Evolutionary conservation across 2,797 vertebrate genomes (phyloP).

Genomic region (Platyrinchus mystaceus): DNA sequence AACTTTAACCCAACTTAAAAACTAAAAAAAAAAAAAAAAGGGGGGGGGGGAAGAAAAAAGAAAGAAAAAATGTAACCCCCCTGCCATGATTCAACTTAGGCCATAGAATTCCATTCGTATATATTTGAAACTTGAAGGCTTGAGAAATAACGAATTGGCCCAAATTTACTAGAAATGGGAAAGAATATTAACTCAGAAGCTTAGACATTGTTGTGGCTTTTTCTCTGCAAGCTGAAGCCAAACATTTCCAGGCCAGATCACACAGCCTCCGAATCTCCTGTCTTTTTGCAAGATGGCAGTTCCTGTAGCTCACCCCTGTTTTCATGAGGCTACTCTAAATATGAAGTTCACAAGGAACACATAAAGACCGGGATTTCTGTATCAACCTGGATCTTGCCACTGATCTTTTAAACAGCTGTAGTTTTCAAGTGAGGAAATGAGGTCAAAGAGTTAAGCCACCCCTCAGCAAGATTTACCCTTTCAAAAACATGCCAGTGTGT

Average conservation of each 20-base stretch:
- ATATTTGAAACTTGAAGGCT: background rate
- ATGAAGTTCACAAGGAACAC: background rate
- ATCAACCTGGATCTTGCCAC: background rate
- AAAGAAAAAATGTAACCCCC: no score
- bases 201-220: background rate
- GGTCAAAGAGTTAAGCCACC: slow-evolving; percentile 63
- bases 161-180: background rate
- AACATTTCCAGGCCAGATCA: background rate
- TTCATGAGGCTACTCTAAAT: background rate
- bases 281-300: background rate
- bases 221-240: background rate
- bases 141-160: background rate
- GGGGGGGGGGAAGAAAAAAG: no score
- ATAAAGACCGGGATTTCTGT: background rate
- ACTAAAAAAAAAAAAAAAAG: background rate
- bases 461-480: slow-evolving; percentile 51
- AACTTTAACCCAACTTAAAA: background rate
- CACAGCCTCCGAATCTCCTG: background rate
- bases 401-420: slow-evolving; percentile 26
- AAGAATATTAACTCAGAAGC: background rate
- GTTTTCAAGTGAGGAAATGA: slow-evolving; percentile 43
- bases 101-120: background rate
- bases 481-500: slow-evolving; percentile 27
- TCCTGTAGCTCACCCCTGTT: background rate
- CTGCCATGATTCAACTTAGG: background rate